These are phyloP conservation scores for Cybosia mesomella DNA, from an alignment of 2,888 invertebrate species.

Conservation along the genomic window DNA sequence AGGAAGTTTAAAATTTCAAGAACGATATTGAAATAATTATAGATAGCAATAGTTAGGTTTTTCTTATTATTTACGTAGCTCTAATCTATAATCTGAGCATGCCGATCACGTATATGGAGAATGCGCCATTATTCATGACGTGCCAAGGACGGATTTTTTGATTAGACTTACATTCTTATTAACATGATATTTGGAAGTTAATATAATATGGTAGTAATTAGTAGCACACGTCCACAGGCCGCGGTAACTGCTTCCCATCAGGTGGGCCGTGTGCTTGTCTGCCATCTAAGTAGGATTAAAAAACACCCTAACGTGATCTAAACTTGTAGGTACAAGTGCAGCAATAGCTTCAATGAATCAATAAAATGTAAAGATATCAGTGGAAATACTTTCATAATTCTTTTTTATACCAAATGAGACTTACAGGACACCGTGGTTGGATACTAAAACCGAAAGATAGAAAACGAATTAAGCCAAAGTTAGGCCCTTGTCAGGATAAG, in stretches of 20 bases:
- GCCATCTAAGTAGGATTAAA: no score
- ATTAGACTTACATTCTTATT: conserved; percentile 46
- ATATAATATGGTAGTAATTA: conserved; percentile 8
- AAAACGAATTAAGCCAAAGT: no score
- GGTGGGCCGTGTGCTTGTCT: no score
- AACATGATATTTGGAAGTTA: conserved; percentile 28
- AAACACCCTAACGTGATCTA: no score
- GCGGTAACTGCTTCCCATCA: no score
- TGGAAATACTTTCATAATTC: background rate
- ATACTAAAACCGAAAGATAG: no score
- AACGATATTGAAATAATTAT: background rate
- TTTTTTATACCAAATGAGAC: background rate
- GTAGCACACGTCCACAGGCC: no score
- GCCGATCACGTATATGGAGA: conserved; percentile 51
- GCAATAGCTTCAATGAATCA: no score
- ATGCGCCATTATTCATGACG: conserved; percentile 52
- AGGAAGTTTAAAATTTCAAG: background rate
- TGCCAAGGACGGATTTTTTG: conserved; percentile 51
- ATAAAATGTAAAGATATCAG: no score
- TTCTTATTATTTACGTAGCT: conserved; percentile 18
- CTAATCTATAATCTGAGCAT: conserved; percentile 33
- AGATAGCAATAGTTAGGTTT: background rate
- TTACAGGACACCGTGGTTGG: background rate
- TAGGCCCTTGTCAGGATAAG: background rate
- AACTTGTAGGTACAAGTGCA: no score